Base-by-base conservation (phyloP, 1,140 invertebrate species). In the Leptoteleia sp. region DNA sequence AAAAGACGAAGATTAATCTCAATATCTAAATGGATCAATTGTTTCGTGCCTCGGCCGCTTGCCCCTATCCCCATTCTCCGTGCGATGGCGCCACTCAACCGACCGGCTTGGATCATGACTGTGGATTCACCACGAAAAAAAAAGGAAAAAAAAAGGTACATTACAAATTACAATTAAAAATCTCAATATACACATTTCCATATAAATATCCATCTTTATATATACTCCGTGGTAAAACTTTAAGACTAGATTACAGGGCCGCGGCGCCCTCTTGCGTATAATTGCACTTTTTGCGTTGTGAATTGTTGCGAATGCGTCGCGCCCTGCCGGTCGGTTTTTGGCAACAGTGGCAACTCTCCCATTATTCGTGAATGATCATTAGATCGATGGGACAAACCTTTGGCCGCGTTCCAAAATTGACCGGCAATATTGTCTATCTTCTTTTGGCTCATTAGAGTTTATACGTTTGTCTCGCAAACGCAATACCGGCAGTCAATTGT, bases 261-360 rank as follows among this genome's bases (percentile, higher is more conserved):
- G 42, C 29, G 17, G 19, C 42, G 55, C 59, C 70, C 62, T 55
- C 11, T 57, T 70, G 38, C 37, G 29, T 67, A 70, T 79, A 79
- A 79, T 79, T 79, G 76, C 76, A 79, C 76, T 79, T 79, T 78
- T 68, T 73, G 55, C 55, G 62, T 68, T 67, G 57, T 73, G 47
- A 73, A 27, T 65, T 31, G 16, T 35, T 68, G 62, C 61, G 47
- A 61, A 70, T 67, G 16, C 42, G 13, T 43, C 54, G 52, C 17
- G n/a, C 42, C 47, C 38, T 54, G 35, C 37, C 17, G 31, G 22
- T 76, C 72, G 55, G 33, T 37, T 52, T 5, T 19, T 12, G n/a
- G n/a, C n/a, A n/a, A n/a, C n/a, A 31, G 15, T 17, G 31, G 52
- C 43, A 25, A 71, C n/a, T n/a, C n/a, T n/a, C n/a, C n/a, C n/a